Evolutionary conservation across 2,888 invertebrate species (phyloP).

Genomic region (Capitulum mitella): DNA sequence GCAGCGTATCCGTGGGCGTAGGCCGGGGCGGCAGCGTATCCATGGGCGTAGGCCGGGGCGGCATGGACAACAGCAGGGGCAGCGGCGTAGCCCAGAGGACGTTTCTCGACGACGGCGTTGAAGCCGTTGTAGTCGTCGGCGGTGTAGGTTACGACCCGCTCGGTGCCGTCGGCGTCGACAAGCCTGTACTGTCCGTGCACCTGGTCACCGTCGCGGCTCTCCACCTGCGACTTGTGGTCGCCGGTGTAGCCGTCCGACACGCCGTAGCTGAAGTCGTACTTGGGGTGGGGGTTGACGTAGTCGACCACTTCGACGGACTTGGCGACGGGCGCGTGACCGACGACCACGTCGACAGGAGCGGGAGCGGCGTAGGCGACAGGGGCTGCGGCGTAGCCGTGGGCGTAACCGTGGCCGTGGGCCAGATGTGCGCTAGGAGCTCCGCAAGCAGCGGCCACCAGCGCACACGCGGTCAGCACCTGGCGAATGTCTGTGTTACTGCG

Average conservation of each 20-base stretch:
- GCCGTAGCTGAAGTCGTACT: slow-evolving; percentile 27
- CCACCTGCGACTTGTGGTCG: slow-evolving; percentile 26
- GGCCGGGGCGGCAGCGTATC: neutral
- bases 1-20: too few species aligned
- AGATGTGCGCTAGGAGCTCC: slow-evolving; percentile 10
- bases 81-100: slow-evolving; percentile 34
- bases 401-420: neutral
- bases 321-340: slow-evolving; percentile 1
- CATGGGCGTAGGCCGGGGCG: neutral
- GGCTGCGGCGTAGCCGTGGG: neutral
- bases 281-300: slow-evolving; percentile 25
- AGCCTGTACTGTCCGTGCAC: slow-evolving; percentile 26
- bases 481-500: too few species aligned
- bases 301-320: neutral
- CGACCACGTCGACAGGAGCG: neutral
- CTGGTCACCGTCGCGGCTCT: slow-evolving; percentile 27
- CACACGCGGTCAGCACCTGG: neutral
- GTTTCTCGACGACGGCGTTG: slow-evolving; percentile 36
- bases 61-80: slow-evolving; percentile 28
- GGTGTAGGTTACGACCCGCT: slow-evolving; percentile 33
- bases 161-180: slow-evolving; percentile 27
- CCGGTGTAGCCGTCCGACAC: slow-evolving; percentile 28
- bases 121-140: slow-evolving; percentile 35
- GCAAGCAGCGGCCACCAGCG: neutral
- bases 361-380: neutral